Conservation (phyloP, 2,113 vertebrate genomes). For the Carettochelys insculpta region DNA sequence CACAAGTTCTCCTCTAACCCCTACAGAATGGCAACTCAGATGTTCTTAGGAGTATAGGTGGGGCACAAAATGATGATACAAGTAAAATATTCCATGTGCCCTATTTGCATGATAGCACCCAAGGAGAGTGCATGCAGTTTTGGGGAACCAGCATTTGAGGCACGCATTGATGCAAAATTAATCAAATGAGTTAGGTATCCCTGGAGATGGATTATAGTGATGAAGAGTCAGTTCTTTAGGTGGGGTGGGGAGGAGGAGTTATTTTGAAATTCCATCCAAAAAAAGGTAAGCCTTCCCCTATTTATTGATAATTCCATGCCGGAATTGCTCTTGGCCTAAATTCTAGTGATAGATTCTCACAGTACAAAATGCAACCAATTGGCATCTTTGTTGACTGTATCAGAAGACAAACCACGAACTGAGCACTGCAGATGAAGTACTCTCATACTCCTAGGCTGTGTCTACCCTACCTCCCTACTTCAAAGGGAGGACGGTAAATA, state of each 20-base stretch:
- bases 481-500: too few relatives aligned
- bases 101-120: neutral
- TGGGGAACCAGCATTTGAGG: too few relatives aligned
- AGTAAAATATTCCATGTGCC: neutral
- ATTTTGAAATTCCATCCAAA: neutral
- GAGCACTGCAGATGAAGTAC: neutral
- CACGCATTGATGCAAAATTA: neutral
- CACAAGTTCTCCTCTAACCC: neutral
- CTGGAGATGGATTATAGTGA: neutral
- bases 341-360: neutral
- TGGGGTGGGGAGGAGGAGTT: neutral
- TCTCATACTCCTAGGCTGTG: neutral
- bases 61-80: neutral
- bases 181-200: neutral
- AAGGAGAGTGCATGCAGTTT: neutral
- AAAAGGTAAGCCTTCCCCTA: neutral
- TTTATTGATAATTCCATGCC: neutral
- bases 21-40: neutral
- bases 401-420: rapidly evolving
- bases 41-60: neutral
- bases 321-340: neutral
- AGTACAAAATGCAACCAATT: neutral
- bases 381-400: neutral
- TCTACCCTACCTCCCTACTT: too few relatives aligned
- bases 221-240: neutral